Evolutionary conservation across 2,888 invertebrate genomes (phyloP).

Genomic region (Apodemia duryi): DNA sequence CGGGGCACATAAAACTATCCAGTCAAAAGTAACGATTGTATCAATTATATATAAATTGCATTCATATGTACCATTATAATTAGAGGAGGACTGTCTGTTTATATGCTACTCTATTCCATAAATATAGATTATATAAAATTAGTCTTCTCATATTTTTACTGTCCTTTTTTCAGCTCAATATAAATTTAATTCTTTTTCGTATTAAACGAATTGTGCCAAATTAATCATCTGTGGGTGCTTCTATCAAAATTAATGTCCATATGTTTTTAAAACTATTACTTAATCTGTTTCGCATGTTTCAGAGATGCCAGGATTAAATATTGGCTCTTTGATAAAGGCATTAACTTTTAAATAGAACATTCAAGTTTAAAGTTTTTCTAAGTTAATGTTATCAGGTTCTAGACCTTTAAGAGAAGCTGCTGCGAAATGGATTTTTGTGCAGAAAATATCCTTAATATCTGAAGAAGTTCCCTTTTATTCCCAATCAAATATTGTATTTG

Average conservation of each 20-base stretch:
- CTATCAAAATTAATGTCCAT: neutral
- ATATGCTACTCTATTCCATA: too few relatives aligned
- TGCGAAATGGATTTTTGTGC: neutral
- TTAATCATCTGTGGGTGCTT: constrained; percentile 1
- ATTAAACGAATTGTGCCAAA: neutral
- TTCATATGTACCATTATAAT: too few relatives aligned
- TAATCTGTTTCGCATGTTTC: neutral
- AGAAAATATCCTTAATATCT: neutral
- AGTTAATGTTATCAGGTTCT: neutral
- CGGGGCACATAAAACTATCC: too few relatives aligned
- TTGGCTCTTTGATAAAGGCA: neutral
- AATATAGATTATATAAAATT: too few relatives aligned
- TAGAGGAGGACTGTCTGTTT: too few relatives aligned
- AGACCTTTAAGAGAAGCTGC: neutral
- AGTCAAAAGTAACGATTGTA: too few relatives aligned
- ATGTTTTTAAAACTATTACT: constrained; percentile 7
- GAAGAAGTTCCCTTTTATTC: too few relatives aligned
- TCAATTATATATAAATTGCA: too few relatives aligned
- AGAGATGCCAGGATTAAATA: constrained; percentile 2
- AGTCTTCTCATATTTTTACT: too few relatives aligned
- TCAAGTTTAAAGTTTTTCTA: neutral
- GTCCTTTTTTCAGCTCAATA: too few relatives aligned
- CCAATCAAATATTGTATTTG: too few relatives aligned
- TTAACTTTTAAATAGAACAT: neutral
- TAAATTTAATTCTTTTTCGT: too few relatives aligned